Conservation (phyloP, 2,797 vertebrate species). For the Bufotes viridis region DNA sequence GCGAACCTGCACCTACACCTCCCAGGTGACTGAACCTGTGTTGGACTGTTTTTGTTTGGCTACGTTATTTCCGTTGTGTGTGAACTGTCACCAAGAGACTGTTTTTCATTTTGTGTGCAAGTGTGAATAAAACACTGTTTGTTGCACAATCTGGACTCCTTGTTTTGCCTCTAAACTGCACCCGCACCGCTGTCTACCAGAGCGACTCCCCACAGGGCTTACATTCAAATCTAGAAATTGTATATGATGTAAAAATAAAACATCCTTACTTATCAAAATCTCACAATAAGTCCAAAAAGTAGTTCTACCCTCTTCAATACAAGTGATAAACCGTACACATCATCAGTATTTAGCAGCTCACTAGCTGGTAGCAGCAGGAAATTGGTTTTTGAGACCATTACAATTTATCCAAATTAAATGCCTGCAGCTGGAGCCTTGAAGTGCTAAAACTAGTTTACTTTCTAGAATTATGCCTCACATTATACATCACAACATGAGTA, state of each 20-base stretch:
- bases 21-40: too few species aligned
- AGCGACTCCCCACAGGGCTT: too few species aligned
- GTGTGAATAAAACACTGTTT: too few species aligned
- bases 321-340: not conserved
- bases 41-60: too few species aligned
- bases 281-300: not conserved
- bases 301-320: not conserved
- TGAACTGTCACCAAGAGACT: too few species aligned
- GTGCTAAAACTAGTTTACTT: conserved; percentile 29
- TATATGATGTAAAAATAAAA: not conserved
- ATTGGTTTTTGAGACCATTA: conserved; percentile 3
- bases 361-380: conserved; percentile 14
- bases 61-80: too few species aligned
- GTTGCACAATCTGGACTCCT: too few species aligned
- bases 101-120: too few species aligned
- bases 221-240: not conserved
- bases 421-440: conserved; percentile 1
- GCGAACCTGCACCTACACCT: too few species aligned
- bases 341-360: conserved; percentile 26
- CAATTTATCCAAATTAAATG: conserved; percentile 31
- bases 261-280: not conserved
- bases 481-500: conserved; percentile 23
- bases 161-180: too few species aligned
- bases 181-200: too few species aligned
- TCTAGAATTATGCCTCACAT: conserved; percentile 14